Evolutionary conservation across 2,888 invertebrate genomes (phyloP).

Genomic region (Selenia dentaria): DNA sequence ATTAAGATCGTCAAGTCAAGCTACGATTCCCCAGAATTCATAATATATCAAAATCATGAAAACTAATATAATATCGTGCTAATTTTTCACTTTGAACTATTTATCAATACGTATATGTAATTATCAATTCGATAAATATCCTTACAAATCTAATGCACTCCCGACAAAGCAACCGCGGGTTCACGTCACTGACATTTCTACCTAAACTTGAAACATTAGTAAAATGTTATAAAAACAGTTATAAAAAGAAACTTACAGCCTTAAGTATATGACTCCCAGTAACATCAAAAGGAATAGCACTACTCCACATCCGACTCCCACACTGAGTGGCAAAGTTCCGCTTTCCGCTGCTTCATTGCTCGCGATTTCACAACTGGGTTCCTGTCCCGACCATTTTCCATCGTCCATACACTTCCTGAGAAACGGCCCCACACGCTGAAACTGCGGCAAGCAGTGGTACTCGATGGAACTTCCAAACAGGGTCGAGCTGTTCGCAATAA

Average conservation of each 20-base stretch:
- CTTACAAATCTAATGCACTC: too few species aligned
- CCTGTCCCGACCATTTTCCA: constrained; percentile 94
- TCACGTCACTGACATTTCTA: too few species aligned
- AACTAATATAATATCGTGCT: too few species aligned
- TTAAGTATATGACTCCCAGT: constrained; percentile 91
- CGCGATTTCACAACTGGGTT: constrained; percentile 91
- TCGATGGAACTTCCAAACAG: constrained; percentile 93
- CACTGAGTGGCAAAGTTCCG: constrained; percentile 90
- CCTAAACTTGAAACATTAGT: too few species aligned
- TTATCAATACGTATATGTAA: too few species aligned
- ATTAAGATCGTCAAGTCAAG: too few species aligned
- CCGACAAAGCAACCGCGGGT: too few species aligned
- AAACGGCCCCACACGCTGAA: constrained; percentile 92
- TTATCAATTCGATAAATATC: too few species aligned
- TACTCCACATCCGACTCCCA: constrained; percentile 93
- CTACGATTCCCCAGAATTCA: too few species aligned
- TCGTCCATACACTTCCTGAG: constrained; percentile 93
- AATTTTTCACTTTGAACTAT: too few species aligned
- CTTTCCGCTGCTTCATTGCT: constrained; percentile 89
- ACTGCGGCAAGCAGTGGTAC: constrained; percentile 95
- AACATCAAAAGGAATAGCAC: constrained; percentile 91
- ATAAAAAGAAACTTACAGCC: constrained; percentile 89
- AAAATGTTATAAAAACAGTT: too few species aligned
- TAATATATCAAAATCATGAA: too few species aligned
- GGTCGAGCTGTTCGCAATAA: constrained; percentile 93